Conservation (phyloP, 2,113 vertebrate genomes). For the Saguinus imperator region DNA sequence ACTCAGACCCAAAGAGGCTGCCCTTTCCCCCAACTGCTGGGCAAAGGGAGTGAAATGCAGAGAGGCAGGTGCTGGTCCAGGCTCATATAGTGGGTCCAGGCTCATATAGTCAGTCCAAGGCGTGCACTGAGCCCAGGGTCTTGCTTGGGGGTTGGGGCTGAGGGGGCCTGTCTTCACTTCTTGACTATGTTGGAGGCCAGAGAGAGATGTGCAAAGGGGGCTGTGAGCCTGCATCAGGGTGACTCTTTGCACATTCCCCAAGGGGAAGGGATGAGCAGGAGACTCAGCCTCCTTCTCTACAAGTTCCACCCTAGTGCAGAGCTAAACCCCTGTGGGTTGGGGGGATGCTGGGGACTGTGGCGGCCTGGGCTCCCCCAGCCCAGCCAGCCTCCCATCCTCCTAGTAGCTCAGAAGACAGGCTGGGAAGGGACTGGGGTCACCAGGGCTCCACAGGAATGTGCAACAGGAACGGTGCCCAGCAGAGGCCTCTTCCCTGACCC, state of each 20-base stretch:
- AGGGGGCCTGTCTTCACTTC: neutral
- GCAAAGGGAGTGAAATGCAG: neutral
- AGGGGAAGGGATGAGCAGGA: neutral
- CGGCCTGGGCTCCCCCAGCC: neutral
- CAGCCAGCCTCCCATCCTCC: neutral
- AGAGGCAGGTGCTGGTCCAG: neutral
- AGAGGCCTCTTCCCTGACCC: constrained; percentile 3
- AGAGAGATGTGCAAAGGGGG: neutral
- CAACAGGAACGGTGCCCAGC: constrained; percentile 14
- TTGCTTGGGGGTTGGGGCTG: neutral
- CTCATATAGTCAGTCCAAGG: neutral
- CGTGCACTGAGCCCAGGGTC: neutral
- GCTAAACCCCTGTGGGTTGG: neutral
- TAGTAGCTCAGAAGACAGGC: neutral
- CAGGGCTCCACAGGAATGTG: constrained; percentile 57
- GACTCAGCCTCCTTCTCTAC: neutral
- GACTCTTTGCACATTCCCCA: neutral
- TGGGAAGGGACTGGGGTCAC: constrained; percentile 46
- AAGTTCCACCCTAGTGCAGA: neutral
- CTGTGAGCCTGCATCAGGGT: neutral
- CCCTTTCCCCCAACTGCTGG: neutral
- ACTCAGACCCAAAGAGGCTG: neutral
- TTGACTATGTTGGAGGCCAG: neutral
- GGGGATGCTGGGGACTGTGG: neutral
- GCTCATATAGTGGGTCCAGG: neutral